phyloP scores from a whole-genome alignment of 2,888 invertebrate species.

The Tetramorium bicarinatum region DNA sequence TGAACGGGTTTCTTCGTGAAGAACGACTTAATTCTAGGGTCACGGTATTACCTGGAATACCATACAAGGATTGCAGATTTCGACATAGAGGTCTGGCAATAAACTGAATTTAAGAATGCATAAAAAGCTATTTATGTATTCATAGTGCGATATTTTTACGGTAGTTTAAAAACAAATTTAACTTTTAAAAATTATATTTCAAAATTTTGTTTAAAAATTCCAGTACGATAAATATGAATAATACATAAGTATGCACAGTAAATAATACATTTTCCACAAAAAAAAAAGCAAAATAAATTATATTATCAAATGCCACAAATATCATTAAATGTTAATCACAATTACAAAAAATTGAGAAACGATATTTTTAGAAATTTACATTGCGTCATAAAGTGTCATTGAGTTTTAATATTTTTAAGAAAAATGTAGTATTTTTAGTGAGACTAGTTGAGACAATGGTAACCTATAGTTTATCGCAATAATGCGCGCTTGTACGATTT shows the following conservation, averaged over 20 bases:
- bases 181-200: not conserved
- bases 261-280: not conserved
- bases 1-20: constrained; percentile 81
- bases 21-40: constrained; percentile 83
- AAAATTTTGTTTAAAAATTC: no score
- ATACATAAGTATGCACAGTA: no score
- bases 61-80: constrained; percentile 69
- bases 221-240: not conserved
- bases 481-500: not conserved
- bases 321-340: not conserved
- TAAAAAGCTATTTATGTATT: not conserved
- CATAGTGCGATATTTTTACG: not conserved
- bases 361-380: not conserved
- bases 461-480: not conserved
- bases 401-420: not conserved
- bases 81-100: constrained; percentile 30
- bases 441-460: not conserved
- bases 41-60: constrained; percentile 68
- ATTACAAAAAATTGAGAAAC: not conserved
- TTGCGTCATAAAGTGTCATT: not conserved
- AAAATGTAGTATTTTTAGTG: not conserved
- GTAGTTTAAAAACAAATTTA: not conserved
- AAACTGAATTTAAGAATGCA: not conserved
- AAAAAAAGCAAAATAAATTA: not conserved
- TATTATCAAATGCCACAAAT: not conserved